These are phyloP conservation scores for Hipposideros armiger DNA, from an alignment of 2,113 vertebrate species.

Conservation along the genomic window DNA sequence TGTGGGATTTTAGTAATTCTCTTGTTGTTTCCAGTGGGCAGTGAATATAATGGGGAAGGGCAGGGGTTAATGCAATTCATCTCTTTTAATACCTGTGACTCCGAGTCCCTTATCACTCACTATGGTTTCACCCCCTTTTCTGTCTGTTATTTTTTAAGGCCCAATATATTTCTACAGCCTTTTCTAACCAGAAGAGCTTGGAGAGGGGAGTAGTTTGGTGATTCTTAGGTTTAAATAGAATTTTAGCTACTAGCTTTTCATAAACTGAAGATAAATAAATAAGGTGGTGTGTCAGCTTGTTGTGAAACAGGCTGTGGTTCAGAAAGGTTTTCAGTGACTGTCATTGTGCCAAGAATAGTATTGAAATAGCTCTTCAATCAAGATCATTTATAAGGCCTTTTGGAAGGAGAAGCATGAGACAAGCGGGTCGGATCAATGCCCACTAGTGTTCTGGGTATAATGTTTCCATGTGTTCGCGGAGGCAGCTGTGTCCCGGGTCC, in stretches of 20 bases:
- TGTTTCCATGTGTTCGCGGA: conserved; percentile 1
- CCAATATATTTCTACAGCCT: conserved; percentile 50
- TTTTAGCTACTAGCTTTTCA: conserved; percentile 67
- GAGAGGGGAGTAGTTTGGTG: background rate
- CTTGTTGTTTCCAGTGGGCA: conserved; percentile 94
- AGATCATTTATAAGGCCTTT: conserved; percentile 79
- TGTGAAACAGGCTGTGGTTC: conserved; percentile 64
- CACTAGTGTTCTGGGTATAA: background rate
- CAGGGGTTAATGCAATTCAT: conserved; percentile 91
- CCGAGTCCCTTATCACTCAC: conserved; percentile 84
- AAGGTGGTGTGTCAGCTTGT: conserved; percentile 71
- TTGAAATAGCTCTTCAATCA: conserved; percentile 83
- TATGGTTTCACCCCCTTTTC: conserved; percentile 67
- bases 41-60: conserved; percentile 90
- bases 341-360: conserved; percentile 75
- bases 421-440: conserved; percentile 2
- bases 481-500: conserved; percentile 77
- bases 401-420: conserved; percentile 67
- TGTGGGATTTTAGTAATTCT: conserved; percentile 92
- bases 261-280: conserved; percentile 73
- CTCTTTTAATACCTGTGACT: conserved; percentile 88
- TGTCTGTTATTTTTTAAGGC: conserved; percentile 51
- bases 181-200: background rate
- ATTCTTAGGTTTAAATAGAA: conserved; percentile 1
- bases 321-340: conserved; percentile 68